Percentiles rank a stretch among this genome's conserved stretches.
phyloP scores from a whole-genome alignment of 2,797 vertebrate species.

The Anas bernieri region DNA sequence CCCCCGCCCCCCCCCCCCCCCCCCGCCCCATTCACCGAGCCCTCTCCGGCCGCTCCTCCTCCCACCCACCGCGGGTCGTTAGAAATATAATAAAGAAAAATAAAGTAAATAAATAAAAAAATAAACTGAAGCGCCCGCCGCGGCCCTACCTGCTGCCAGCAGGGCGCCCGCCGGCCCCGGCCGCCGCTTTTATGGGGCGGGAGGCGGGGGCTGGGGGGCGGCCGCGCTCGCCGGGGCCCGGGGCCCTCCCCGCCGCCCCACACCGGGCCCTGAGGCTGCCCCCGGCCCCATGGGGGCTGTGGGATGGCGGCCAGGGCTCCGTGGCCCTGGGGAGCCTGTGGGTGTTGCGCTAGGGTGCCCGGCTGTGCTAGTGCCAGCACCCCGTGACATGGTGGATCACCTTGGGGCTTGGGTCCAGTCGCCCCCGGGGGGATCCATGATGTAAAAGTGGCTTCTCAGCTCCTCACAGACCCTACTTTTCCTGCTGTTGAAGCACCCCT shows the following conservation, averaged over 20 bases:
- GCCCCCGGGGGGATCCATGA: fast-evolving
- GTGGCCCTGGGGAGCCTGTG: no score
- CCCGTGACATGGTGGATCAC: fast-evolving
- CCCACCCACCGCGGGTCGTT: background rate
- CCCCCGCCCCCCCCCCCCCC: no score
- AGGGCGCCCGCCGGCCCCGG: background rate
- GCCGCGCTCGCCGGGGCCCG: background rate
- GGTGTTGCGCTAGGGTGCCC: no score
- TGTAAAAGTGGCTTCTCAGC: background rate
- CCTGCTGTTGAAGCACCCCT: background rate
- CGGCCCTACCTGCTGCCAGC: background rate
- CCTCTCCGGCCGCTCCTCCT: background rate
- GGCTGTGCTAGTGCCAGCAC: no score
- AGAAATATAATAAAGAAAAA: no score
- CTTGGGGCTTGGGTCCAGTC: background rate
- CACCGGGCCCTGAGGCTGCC: no score
- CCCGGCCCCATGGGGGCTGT: no score
- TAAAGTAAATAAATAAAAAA: no score
- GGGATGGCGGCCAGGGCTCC: no score
- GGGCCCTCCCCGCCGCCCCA: background rate
- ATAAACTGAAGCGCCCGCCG: fast-evolving
- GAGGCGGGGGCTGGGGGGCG: background rate
- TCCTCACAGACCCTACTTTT: background rate
- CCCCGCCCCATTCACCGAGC: background rate
- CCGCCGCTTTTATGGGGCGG: background rate